Conservation (phyloP, 2,888 invertebrate species). For the Pomacea canaliculata region DNA sequence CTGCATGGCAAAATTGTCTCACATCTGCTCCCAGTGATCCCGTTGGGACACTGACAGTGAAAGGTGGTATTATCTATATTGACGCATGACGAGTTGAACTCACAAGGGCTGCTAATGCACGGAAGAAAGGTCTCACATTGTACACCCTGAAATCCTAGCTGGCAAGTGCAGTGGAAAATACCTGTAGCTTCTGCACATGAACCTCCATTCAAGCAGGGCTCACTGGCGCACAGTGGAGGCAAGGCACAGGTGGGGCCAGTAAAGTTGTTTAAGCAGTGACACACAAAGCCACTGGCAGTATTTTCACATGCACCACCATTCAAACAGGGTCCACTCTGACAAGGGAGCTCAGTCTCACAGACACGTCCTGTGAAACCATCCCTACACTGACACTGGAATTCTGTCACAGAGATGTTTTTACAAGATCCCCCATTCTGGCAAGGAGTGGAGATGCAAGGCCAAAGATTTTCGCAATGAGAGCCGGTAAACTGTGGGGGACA, state of each 20-base stretch:
- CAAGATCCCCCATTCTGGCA: conserved; percentile 30
- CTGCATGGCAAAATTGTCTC: conserved; percentile 39
- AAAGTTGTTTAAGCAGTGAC: conserved; percentile 35
- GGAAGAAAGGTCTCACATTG: conserved; percentile 41
- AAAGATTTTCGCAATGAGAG: conserved; percentile 43
- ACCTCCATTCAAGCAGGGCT: conserved; percentile 50
- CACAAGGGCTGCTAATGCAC: conserved; percentile 37
- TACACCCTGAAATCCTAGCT: conserved; percentile 43
- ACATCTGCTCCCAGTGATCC: conserved; percentile 29
- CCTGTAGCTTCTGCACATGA: conserved; percentile 43
- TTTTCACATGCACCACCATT: conserved; percentile 32
- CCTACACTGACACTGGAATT: conserved; percentile 27
- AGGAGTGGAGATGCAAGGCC: conserved; percentile 24
- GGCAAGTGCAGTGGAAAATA: conserved; percentile 41
- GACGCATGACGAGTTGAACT: conserved; percentile 34
- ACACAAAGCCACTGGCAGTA: conserved; percentile 27
- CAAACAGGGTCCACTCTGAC: conserved; percentile 26
- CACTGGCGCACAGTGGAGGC: conserved; percentile 38
- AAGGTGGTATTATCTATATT: conserved; percentile 23
- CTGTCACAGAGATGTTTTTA: conserved; percentile 16
- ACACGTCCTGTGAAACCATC: conserved; percentile 21
- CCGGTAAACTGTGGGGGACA: conserved; percentile 56
- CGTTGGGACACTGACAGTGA: conserved; percentile 30
- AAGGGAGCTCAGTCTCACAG: conserved; percentile 27
- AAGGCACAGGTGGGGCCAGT: conserved; percentile 32